Base-by-base conservation (phyloP, 2,113 vertebrate genomes). In the Rhineura floridana region DNA sequence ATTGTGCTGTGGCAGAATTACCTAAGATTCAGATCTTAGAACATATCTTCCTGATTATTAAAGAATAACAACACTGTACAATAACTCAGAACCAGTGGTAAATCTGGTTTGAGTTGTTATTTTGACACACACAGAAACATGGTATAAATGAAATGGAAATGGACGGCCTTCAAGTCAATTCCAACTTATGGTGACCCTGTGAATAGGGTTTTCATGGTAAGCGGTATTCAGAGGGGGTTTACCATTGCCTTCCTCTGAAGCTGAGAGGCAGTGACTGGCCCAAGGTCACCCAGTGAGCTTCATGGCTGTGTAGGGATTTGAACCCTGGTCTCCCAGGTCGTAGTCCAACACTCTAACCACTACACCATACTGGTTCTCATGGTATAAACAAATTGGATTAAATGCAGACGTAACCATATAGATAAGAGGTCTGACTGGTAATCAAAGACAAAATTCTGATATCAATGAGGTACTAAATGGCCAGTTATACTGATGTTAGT, bases 11-110 rank as follows among this genome's bases (percentile, higher is more conserved):
- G 75, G 79, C 69, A 50, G 81, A 59, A 62, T 77, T 88, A 59
- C 12, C 36, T 81, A 67, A 89, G 73, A 83, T 73, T 39, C 36
- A 46, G 73, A 70, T 91, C 83, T 88, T 91, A 80, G 62, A 93
- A 72, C 0, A 0, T 46, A 87, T 19, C 72, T 48, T 86, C 33
- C 62, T 87, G 78, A 65, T 55, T 59, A 63, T 83, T 3, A n/a
- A 77, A 0, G 84, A 79, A 65, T 70, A 65, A 65, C n/a, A n/a
- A n/a, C n/a, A n/a, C n/a, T n/a, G 9, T 44, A 59, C 62, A 65
- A n/a, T n/a, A n/a, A n/a, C n/a, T 10, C 79, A 73, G 28, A 88
- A 30, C 87, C 9, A 33, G 76, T 85, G 87, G 86, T 55, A 82
- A 67, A 19, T 25, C n/a, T 65, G 12, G 44, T 42, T 67, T 82